Base-by-base conservation (phyloP, 2,797 vertebrate genomes). In the Anniella stebbinsi region DNA sequence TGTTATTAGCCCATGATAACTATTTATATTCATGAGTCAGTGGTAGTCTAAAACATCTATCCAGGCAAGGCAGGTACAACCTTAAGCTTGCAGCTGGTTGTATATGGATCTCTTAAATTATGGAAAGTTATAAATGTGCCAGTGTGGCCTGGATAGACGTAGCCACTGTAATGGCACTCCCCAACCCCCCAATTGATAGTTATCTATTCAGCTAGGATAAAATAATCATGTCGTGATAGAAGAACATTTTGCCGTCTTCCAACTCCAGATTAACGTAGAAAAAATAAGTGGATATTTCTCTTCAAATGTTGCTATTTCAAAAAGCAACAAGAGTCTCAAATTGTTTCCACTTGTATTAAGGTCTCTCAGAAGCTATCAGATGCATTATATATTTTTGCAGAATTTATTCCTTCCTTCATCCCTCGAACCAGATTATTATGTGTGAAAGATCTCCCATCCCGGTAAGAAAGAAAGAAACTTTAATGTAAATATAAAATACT, bases 21-120 rank as follows among this genome's bases (percentile, higher is more conserved):
- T 96, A 95, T 97, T 97, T 97, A 96, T 97, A 98, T 97, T 98
- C 97, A 98, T 97, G 97, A 97, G 94, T 95, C 70, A 36, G 81
- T 93, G 96, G 96, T 97, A 96, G 94, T 97, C 95, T 94, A 97
- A 97, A 95, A 95, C 93, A 87, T 92, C 96, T 95, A 89, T 93
- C 91, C 88, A 88, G 93, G 90, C 90, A 93, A 96, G 95, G 95
- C 91, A 93, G 90, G 94, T 94, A 92, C 92, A 94, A 91, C 87
- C 95, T 91, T 94, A 91, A 88, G 90, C 87, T 95, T 86, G 5
- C 69, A 86, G 72, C 91, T 63, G 88, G 93, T 92, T 86, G 76
- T 57, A 89, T 90, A 84, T 0, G 0, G 80, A 70, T 93, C 93
- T 90, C 69, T 91, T 94, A 95, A 96, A 96, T 96, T 95, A 95